Evolutionary conservation across 2,797 vertebrate species (phyloP), one percentile per base, ranked within the genome.

Genomic region (Psittacula echo): DNA sequence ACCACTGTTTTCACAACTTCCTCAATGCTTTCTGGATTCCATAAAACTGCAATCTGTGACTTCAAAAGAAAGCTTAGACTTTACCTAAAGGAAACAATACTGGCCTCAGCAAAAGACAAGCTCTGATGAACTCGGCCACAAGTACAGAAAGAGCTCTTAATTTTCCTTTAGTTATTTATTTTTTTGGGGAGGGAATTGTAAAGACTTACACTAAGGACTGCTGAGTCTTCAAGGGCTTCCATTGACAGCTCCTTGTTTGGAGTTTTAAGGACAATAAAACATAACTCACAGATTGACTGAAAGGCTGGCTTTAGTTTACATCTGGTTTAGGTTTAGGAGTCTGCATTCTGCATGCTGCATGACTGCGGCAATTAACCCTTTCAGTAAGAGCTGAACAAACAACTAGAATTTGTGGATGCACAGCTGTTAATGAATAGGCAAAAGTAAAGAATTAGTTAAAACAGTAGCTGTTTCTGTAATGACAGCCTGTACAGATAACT

Each of bases 261-360:
- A 98, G 97, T 97, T 97, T 97, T 95, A 97, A 98, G 97, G 97
- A 98, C 94, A 98, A 96, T 97, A 97, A 98, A 97, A 97, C 95
- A 97, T 88, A 91, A 97, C 95, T 97, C 96, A 94, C 79, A 96
- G 97, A 98, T 95, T 97, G 97, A 98, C 97, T 97, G 95, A 96
- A 97, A 98, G 98, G 97, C 98, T 97, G 95, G 92, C 95, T 98
- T 97, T 98, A 97, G 97, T 98, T 97, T 95, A 96, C 98, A 98
- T 98, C 98, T 99, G 98, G 96, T 98, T 98, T 97, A 97, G 95
- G 97, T 98, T 98, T 98, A 94, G 94, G 90, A 93, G 95, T 97
- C 98, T 97, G 96, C 97, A 98, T 95, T 97, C 98, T 97, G 96
- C 97, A 98, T 95, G 96, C 96, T 78, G 97, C 97, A 97, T 97